These are phyloP conservation scores for Dasyornis broadbenti DNA, from an alignment of 2,113 vertebrate species.

Conservation along the genomic window DNA sequence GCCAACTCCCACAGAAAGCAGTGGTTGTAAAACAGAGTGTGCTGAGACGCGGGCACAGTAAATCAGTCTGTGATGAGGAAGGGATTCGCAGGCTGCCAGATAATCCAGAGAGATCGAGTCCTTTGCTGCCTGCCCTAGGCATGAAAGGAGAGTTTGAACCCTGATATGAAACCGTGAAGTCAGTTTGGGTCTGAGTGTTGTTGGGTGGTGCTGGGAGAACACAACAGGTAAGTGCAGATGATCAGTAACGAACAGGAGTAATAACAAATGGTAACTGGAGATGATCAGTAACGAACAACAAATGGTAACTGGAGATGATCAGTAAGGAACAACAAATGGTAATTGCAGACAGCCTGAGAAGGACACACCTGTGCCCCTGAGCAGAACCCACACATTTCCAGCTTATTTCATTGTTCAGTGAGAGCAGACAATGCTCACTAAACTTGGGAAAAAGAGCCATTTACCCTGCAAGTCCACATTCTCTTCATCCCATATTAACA, in stretches of 20 bases:
- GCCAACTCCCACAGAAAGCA: slow-evolving; percentile 1
- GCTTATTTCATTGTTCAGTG: background rate
- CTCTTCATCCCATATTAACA: background rate
- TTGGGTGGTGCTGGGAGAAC: background rate
- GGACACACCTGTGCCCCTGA: background rate
- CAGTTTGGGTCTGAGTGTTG: background rate
- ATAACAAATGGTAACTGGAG: background rate
- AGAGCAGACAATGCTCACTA: background rate
- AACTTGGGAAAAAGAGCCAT: background rate
- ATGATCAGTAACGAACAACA: background rate
- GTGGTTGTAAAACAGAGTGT: background rate
- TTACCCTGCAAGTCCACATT: background rate
- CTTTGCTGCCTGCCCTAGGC: background rate
- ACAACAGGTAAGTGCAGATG: background rate
- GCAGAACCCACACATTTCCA: background rate
- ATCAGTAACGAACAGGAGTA: background rate
- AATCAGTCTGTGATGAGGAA: slow-evolving; percentile 38
- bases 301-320: background rate
- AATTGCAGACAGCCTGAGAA: background rate
- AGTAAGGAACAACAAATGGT: background rate
- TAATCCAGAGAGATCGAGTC: background rate
- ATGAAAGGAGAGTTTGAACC: background rate
- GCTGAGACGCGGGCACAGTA: background rate
- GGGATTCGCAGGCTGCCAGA: background rate
- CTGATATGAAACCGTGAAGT: background rate